Evolutionary conservation across 1,140 invertebrate genomes (phyloP).

Genomic region (Stegodyphus dumicola): DNA sequence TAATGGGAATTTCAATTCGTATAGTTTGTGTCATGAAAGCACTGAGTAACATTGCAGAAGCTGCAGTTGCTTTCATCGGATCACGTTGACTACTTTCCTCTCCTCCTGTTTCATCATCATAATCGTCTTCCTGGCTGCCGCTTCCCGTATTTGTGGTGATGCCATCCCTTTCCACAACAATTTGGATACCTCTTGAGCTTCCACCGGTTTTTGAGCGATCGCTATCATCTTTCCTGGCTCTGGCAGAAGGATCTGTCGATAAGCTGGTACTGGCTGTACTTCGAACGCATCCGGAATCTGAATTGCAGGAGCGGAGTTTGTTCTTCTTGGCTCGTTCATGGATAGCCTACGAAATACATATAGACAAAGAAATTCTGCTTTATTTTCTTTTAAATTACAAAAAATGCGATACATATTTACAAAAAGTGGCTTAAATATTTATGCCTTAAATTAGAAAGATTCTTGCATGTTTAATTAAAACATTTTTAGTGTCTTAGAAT

Average conservation of each 20-base stretch:
- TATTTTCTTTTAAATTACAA: too few relatives aligned
- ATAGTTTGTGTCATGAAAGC: conserved; percentile 46
- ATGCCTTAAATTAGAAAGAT: too few relatives aligned
- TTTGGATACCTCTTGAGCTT: conserved; percentile 16
- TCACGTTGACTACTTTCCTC: not conserved
- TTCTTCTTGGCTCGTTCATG: conserved; percentile 31
- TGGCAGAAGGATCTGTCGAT: not conserved
- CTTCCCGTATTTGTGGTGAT: conserved; percentile 58
- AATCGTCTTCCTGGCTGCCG: conserved; percentile 61
- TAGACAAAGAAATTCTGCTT: too few relatives aligned
- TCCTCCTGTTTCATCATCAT: conserved; percentile 35
- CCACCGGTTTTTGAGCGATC: not conserved
- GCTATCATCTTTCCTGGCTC: not conserved
- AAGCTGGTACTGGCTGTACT: conserved; percentile 24
- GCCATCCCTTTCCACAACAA: conserved; percentile 41
- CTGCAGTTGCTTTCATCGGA: conserved; percentile 3
- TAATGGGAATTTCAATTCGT: conserved; percentile 72
- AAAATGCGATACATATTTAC: too few relatives aligned
- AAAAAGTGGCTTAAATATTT: too few relatives aligned
- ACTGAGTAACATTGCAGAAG: conserved; percentile 31
- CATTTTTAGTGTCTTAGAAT: too few relatives aligned
- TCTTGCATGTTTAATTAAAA: too few relatives aligned
- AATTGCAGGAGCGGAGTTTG: conserved; percentile 14
- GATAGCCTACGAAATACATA: conserved; percentile 64
- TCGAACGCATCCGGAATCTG: conserved; percentile 16